These are phyloP conservation scores for Papilio gigon DNA, from an alignment of 2,888 invertebrate species.

Conservation along the genomic window DNA sequence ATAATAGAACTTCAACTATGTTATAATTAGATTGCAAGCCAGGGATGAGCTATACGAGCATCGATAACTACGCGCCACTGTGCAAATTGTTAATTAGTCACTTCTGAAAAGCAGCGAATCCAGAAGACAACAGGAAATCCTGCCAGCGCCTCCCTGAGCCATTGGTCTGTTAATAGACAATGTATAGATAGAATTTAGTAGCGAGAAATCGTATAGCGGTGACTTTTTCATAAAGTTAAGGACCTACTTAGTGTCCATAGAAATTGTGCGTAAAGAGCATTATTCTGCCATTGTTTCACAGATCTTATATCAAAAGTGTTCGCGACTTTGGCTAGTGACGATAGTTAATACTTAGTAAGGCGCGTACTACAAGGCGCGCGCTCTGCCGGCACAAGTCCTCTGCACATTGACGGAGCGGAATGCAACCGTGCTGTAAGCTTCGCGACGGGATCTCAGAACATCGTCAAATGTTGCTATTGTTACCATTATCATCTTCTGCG, in stretches of 20 bases:
- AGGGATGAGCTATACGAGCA: not conserved
- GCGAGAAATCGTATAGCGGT: not conserved
- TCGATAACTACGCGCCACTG: not conserved
- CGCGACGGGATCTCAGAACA: conserved; percentile 22
- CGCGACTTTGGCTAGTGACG: not conserved
- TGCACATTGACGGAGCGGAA: too few species aligned
- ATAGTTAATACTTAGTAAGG: not conserved
- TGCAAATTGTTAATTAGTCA: not conserved
- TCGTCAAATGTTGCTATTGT: not conserved
- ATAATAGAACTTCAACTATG: not conserved
- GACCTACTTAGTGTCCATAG: too few species aligned
- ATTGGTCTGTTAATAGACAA: not conserved
- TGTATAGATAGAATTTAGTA: not conserved
- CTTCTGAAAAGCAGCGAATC: conserved; percentile 10
- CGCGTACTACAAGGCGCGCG: too few species aligned
- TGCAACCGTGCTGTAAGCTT: too few species aligned
- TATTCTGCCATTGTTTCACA: not conserved
- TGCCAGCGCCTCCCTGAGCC: too few species aligned
- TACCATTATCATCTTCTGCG: not conserved
- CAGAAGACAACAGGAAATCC: not conserved
- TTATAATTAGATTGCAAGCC: not conserved
- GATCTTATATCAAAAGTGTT: not conserved
- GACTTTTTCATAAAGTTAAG: not conserved
- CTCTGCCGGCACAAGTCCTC: too few species aligned
- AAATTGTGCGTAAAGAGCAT: too few species aligned